Base-by-base conservation (phyloP, 2,113 vertebrate species). In the Actenoides lindsayi region DNA sequence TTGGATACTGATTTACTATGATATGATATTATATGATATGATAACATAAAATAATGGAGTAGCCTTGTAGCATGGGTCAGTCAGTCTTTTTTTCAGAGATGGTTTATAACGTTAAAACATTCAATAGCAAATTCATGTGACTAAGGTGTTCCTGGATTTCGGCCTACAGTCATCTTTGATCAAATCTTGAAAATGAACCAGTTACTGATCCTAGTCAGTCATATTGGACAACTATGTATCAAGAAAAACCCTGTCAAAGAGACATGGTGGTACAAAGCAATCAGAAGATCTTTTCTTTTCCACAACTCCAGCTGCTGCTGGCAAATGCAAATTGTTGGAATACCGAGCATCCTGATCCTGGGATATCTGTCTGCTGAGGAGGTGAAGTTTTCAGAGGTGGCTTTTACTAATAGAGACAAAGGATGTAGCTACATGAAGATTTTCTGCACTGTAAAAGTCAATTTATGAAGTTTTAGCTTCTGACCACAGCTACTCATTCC, bases 1-100 rank as follows among this genome's bases (percentile, higher is more conserved):
- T 90, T 94, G 68, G 80, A 77, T 97, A 89, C 79, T 83, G 63
- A 93, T 92, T 83, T 91, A 87, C 21, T 95, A 14, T n/a, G n/a
- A n/a, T n/a, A n/a, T n/a, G n/a, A n/a, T n/a, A n/a, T n/a, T n/a
- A n/a, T n/a, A n/a, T n/a, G n/a, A n/a, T n/a, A n/a, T n/a, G n/a
- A n/a, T 83, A 93, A 91, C 67, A 42, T 94, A 89, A 97, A 96
- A 80, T 62, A 93, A 90, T 71, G 54, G 59, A 59, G 10, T 9
- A 85, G 16, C 5, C 16, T 16, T 2, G 3, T 12, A 74, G 12
- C 24, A n/a, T 13, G 46, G 46, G 25, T 67, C 46, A 90, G 31
- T 46, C 37, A 80, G 25, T 18, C 7, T 63, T 63, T 62, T 51
- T 37, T 41, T 37, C 54, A 71, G 48, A 78, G 17, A 53, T 27